Percentiles rank a stretch among this genome's conserved stretches.
phyloP scores from a whole-genome alignment of 1,140 invertebrate species.

The Berghia stephanieae region DNA sequence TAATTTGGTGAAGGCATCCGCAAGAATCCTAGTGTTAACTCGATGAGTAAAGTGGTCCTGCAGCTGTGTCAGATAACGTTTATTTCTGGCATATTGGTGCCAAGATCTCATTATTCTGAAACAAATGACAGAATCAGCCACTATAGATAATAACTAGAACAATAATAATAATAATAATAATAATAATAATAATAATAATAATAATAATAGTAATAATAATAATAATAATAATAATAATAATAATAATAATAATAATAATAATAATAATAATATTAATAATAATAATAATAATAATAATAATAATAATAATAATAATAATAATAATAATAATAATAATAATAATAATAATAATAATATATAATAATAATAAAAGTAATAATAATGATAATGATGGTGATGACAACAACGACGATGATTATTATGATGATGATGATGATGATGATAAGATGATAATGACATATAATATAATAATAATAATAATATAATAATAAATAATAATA shows the following conservation, averaged over 20 bases:
- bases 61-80: not conserved
- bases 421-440: too few species aligned
- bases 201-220: not conserved
- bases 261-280: not conserved
- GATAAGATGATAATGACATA: too few species aligned
- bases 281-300: not conserved
- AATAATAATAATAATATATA: not conserved
- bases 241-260: not conserved
- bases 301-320: not conserved
- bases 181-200: not conserved
- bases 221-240: not conserved
- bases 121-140: not conserved
- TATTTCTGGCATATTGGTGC: not conserved
- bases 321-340: not conserved
- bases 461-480: too few species aligned
- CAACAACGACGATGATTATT: too few species aligned
- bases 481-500: too few species aligned
- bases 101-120: conserved; percentile 12
- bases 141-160: not conserved
- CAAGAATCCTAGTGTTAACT: not conserved
- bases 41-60: not conserved
- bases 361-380: too few species aligned
- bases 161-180: conserved; percentile 2
- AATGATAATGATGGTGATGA: not conserved
- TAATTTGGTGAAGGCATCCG: conserved; percentile 1